Conservation (phyloP, 92 coral and sea anemone genomes). For the Phenganax stokvisi region DNA sequence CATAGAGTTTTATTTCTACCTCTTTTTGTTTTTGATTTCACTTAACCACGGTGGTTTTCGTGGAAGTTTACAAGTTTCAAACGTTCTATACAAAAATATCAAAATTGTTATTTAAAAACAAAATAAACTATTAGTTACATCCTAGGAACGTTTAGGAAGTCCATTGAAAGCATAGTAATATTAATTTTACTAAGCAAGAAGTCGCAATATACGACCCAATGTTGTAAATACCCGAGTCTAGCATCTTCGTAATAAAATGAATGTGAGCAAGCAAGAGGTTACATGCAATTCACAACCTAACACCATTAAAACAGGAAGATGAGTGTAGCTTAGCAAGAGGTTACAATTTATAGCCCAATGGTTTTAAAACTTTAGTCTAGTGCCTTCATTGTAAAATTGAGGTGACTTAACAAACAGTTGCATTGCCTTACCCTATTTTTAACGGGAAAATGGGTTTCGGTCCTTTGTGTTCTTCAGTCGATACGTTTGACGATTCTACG, state of each 20-base stretch:
- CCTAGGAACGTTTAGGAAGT: background rate
- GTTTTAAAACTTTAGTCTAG: background rate
- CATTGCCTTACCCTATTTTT: background rate
- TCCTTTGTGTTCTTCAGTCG: background rate
- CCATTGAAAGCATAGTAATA: no score
- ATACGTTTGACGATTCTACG: background rate
- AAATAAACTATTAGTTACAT: background rate
- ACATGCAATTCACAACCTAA: no score
- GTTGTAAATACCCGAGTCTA: no score
- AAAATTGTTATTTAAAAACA: background rate
- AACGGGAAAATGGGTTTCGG: conserved; percentile 4
- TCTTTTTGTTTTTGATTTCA: conserved; percentile 56
- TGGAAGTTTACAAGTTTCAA: conserved; percentile 59
- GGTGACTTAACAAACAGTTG: background rate
- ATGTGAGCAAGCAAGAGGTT: no score
- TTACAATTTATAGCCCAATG: no score
- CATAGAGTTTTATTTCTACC: conserved; percentile 28
- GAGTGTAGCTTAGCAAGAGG: background rate
- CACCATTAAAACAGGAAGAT: no score
- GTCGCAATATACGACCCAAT: no score
- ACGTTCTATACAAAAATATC: conserved; percentile 46
- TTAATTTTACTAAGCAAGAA: no score
- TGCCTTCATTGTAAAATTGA: background rate
- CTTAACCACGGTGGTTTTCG: conserved; percentile 86
- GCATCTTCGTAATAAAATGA: no score